These are phyloP conservation scores for Cyprinodon tularosa DNA, from an alignment of 2,113 vertebrate species.

Conservation along the genomic window DNA sequence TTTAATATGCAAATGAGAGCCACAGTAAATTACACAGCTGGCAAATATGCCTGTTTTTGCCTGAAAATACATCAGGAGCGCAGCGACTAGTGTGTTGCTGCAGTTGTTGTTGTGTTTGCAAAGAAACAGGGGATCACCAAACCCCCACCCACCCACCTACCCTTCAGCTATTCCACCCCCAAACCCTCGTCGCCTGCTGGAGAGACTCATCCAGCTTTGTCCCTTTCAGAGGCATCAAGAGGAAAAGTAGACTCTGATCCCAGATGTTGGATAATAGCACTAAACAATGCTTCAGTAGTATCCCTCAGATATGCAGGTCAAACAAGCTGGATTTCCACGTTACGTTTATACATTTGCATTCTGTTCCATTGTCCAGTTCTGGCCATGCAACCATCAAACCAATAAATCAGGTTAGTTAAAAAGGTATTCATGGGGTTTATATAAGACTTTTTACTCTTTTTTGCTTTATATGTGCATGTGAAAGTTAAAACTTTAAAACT, in stretches of 20 bases:
- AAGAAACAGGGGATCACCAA: constrained; percentile 65
- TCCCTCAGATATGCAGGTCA: neutral
- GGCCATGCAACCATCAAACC: neutral
- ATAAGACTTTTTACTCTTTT: no score
- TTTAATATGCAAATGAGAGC: constrained; percentile 99
- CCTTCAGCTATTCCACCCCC: constrained; percentile 26
- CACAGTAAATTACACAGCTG: constrained; percentile 96
- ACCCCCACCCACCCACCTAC: constrained; percentile 3
- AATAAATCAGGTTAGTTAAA: neutral
- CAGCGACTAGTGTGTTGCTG: constrained; percentile 72
- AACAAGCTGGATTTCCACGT: neutral
- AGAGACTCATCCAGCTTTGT: constrained; percentile 47
- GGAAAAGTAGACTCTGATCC: constrained; percentile 19
- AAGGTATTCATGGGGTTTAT: neutral
- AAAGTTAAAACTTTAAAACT: no score
- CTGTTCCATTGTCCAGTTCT: neutral
- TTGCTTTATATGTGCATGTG: no score
- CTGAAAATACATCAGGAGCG: constrained; percentile 82
- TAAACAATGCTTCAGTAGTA: neutral
- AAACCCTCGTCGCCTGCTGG: constrained; percentile 1
- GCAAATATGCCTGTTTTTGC: constrained; percentile 96
- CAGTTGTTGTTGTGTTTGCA: constrained; percentile 72
- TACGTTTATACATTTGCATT: neutral
- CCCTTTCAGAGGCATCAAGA: constrained; percentile 49
- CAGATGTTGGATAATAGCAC: neutral